Conservation (phyloP, 2,888 invertebrate species). For the Andrena minutula region DNA sequence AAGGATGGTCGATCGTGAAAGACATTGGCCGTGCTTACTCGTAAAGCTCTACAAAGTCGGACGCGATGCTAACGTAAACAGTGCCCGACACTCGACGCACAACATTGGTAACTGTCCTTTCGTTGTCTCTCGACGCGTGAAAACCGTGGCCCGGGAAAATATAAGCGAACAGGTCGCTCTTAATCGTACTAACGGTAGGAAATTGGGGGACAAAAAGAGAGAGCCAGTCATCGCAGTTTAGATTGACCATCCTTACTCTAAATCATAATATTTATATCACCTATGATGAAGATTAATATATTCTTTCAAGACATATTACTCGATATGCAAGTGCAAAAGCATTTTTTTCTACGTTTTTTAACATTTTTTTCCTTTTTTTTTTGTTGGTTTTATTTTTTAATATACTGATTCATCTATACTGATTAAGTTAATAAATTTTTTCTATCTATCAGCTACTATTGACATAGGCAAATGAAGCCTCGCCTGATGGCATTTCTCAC, state of each 20-base stretch:
- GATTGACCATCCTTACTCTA: slow-evolving; percentile 70
- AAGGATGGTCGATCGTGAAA: slow-evolving; percentile 69
- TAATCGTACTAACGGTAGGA: slow-evolving; percentile 21
- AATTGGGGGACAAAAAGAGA: slow-evolving; percentile 9
- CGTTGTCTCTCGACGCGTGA: slow-evolving; percentile 52
- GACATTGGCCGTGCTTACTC: slow-evolving; percentile 35
- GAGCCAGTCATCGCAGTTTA: slow-evolving; percentile 48
- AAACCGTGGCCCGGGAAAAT: slow-evolving; percentile 36
- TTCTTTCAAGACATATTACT: slow-evolving; percentile 66
- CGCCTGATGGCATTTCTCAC: slow-evolving; percentile 73
- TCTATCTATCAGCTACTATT: slow-evolving; percentile 72
- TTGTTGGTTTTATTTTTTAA: slow-evolving; percentile 28
- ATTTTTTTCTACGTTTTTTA: slow-evolving; percentile 64
- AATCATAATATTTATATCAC: slow-evolving; percentile 56
- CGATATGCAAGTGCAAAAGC: slow-evolving; percentile 77
- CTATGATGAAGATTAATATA: slow-evolving; percentile 65
- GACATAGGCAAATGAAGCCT: slow-evolving; percentile 75
- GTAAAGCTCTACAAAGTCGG: slow-evolving; percentile 24
- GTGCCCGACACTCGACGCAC: slow-evolving; percentile 6
- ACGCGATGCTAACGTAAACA: slow-evolving; percentile 41
- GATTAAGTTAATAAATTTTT: slow-evolving; percentile 79
- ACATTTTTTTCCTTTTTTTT: slow-evolving; percentile 64
- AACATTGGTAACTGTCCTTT: slow-evolving; percentile 35
- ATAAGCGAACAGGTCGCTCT: slow-evolving; percentile 21
- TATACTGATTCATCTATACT: slow-evolving; percentile 83